These are phyloP conservation scores for Plusia festucae DNA, from an alignment of 2,888 invertebrate genomes.

Conservation along the genomic window DNA sequence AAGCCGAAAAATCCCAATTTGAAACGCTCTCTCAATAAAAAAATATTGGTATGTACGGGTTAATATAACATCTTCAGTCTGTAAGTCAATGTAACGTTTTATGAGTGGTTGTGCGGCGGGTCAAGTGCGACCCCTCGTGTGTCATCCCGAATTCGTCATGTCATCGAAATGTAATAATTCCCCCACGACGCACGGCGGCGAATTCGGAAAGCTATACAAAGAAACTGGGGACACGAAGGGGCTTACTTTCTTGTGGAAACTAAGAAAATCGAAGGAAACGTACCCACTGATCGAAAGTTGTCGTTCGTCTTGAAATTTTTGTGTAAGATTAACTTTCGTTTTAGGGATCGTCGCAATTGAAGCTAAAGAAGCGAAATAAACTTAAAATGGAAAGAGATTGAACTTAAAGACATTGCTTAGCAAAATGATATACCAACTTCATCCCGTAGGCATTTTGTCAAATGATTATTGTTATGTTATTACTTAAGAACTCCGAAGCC, in stretches of 20 bases:
- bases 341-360: not conserved
- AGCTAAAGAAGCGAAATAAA: too few relatives aligned
- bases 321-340: conserved; percentile 17
- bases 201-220: conserved; percentile 83
- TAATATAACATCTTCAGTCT: conserved; percentile 45
- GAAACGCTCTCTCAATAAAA: not conserved
- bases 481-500: not conserved
- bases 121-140: conserved; percentile 73
- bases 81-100: conserved; percentile 53
- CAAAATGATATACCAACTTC: not conserved
- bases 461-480: too few relatives aligned
- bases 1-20: not conserved
- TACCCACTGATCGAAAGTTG: conserved; percentile 59
- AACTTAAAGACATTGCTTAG: not conserved
- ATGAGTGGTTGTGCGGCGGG: conserved; percentile 60
- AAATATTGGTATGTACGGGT: conserved; percentile 29
- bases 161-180: conserved; percentile 88
- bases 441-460: not conserved
- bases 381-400: not conserved
- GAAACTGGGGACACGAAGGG: conserved; percentile 71
- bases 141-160: conserved; percentile 84
- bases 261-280: conserved; percentile 71
- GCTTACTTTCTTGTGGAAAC: conserved; percentile 69
- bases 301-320: conserved; percentile 28
- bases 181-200: conserved; percentile 68